phyloP scores from a whole-genome alignment of 2,113 vertebrate species.

The Penelope pileata region DNA sequence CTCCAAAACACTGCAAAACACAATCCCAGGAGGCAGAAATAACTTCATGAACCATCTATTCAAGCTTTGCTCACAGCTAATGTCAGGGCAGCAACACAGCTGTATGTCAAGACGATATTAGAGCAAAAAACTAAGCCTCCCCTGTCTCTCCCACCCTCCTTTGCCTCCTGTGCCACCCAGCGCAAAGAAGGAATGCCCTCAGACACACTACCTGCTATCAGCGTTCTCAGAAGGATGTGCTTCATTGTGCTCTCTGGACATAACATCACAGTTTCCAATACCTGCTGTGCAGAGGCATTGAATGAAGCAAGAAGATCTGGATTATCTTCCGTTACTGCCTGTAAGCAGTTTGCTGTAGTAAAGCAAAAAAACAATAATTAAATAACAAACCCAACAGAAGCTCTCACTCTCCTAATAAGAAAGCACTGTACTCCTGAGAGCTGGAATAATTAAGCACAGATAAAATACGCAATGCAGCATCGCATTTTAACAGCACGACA shows the following conservation, averaged over 20 bases:
- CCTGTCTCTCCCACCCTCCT: not conserved
- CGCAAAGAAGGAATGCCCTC: not conserved
- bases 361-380: conserved; percentile 3
- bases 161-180: not conserved
- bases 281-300: conserved; percentile 71
- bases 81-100: not conserved
- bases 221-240: conserved; percentile 84
- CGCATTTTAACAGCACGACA: not conserved
- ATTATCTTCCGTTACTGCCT: conserved; percentile 96
- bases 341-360: conserved; percentile 90
- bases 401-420: not conserved
- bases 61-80: not conserved
- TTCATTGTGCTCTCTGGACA: conserved; percentile 82
- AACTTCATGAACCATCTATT: not conserved
- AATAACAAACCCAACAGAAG: not conserved
- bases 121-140: not conserved
- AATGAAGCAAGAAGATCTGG: conserved; percentile 86
- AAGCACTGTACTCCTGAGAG: not conserved
- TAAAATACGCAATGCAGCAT: not conserved
- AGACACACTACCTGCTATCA: conserved; percentile 84
- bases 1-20: not conserved
- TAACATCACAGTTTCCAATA: conserved; percentile 84
- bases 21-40: not conserved
- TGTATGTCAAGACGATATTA: fast-evolving
- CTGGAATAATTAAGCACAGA: not conserved